Evolutionary conservation across 2,888 invertebrate genomes (phyloP).

Genomic region (Zaprionus lineosus): DNA sequence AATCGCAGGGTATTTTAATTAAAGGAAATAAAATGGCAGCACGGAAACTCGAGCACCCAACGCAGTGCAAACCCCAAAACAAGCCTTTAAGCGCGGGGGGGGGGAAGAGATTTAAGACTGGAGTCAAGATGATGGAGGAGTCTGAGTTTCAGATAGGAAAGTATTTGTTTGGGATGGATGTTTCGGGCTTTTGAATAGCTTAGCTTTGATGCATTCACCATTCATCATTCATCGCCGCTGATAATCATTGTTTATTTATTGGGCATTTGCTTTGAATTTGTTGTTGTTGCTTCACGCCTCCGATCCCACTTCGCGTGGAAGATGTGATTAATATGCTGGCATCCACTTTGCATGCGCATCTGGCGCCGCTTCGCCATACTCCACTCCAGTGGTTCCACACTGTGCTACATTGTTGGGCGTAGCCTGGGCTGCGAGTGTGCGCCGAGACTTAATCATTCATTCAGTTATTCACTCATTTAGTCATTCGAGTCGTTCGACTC

Average conservation of each 20-base stretch:
- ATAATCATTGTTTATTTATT: constrained; percentile 26
- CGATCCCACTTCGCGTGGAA: background rate
- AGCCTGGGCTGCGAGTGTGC: constrained; percentile 39
- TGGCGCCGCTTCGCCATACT: too few relatives aligned
- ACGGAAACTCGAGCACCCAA: constrained; percentile 58
- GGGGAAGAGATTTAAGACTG: background rate
- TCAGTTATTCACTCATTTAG: constrained; percentile 15
- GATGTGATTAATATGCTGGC: constrained; percentile 40
- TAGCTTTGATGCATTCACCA: background rate
- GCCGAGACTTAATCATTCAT: constrained; percentile 38
- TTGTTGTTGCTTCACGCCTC: constrained; percentile 25
- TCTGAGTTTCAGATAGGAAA: constrained; percentile 28
- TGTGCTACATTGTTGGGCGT: constrained; percentile 55
- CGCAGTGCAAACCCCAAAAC: constrained; percentile 23
- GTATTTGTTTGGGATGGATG: too few relatives aligned
- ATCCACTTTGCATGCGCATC: constrained; percentile 13
- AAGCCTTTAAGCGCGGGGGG: constrained; percentile 21
- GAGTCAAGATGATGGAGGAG: constrained; percentile 7
- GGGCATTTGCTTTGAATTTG: constrained; percentile 21
- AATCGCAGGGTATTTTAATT: constrained; percentile 1
- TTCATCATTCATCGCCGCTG: constrained; percentile 17
- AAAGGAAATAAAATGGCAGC: constrained; percentile 62
- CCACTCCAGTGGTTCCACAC: too few relatives aligned
- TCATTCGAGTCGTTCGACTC: constrained; percentile 34
- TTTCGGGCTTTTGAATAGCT: too few relatives aligned